Base-by-base conservation (phyloP, 1,140 invertebrate genomes). In the Caenorhabditis inopinata region DNA sequence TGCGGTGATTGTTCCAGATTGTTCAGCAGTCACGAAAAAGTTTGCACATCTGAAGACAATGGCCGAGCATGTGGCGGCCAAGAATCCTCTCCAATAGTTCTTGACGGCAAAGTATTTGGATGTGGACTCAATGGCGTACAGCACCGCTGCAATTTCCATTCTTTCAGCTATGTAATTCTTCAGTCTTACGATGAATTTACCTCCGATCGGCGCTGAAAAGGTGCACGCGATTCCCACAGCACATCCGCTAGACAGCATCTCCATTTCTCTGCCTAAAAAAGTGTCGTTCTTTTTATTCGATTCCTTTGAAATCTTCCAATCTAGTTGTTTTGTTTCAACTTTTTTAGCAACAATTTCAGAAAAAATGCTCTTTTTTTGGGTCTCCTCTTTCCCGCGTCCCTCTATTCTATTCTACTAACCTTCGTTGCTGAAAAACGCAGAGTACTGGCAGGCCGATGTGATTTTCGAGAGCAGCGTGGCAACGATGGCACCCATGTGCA, bases 61-160 rank as follows among this genome's bases (percentile, higher is more conserved):
- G 0, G 96, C 96, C 42, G 95, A 95, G 89, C 94, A 97, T 0
- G 97, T 96, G 11, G 96, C 96, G 0, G 96, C 93, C 87, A 98
- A 97, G 89, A 99, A 99, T 0, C 95, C 96, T 76, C 96, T 91
- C 96, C 96, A 99, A 88, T 99, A 99, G 88, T 98, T 98, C 77
- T 96, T 91, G 0, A 98, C 95, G 2, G 96, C 96, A 89, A 99
- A 99, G 88, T 97, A 98, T 0, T 95, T 96, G 0, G 96, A 96
- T 35, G 96, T 98, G 90, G 98, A 96, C 91, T 99, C 96, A 83
- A 99, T 98, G 85, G 95, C 97, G 89, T 98, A 98, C 18, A 98
- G 90, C 0, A 99, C 96, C 87, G 96, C 94, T 93, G 62, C 76
- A 83, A 82, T 46, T 58, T 51, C 48, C 48, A 7, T 58, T 32